Evolutionary conservation across 1,140 invertebrate genomes (phyloP).

Genomic region (Pygmarrhopalites habei): DNA sequence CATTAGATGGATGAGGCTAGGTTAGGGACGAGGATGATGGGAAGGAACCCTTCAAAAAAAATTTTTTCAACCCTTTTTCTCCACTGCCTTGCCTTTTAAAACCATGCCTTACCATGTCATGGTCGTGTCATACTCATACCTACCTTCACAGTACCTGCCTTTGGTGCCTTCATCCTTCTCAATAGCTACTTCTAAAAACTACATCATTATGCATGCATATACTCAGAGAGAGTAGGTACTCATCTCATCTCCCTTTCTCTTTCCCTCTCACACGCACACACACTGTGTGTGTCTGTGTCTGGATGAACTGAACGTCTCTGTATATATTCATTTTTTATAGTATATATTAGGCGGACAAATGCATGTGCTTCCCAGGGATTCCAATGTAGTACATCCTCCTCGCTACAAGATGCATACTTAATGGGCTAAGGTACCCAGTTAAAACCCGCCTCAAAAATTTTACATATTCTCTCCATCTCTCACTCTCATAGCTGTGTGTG

Average conservation of each 20-base stretch:
- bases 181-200: no score
- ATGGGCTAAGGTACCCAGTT: conserved; percentile 7
- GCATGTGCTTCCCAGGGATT: no score
- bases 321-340: no score
- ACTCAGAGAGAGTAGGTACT: background rate
- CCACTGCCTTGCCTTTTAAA: background rate
- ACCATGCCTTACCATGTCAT: no score
- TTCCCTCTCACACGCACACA: no score
- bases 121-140: no score
- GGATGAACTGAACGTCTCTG: no score
- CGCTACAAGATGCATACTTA: conserved; percentile 8
- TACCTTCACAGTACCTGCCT: background rate
- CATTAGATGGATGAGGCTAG: background rate
- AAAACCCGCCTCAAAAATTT: background rate
- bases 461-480: background rate
- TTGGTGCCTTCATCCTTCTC: no score
- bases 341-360: background rate
- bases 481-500: background rate
- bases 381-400: background rate
- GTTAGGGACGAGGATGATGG: conserved; percentile 3
- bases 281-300: no score
- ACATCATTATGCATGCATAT: conserved; percentile 12
- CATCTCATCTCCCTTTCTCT: background rate
- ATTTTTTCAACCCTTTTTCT: conserved; percentile 14
- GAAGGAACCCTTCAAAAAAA: conserved; percentile 9